phyloP scores from a whole-genome alignment of 2,888 invertebrate genomes.

The Drosophila paranaensis region DNA sequence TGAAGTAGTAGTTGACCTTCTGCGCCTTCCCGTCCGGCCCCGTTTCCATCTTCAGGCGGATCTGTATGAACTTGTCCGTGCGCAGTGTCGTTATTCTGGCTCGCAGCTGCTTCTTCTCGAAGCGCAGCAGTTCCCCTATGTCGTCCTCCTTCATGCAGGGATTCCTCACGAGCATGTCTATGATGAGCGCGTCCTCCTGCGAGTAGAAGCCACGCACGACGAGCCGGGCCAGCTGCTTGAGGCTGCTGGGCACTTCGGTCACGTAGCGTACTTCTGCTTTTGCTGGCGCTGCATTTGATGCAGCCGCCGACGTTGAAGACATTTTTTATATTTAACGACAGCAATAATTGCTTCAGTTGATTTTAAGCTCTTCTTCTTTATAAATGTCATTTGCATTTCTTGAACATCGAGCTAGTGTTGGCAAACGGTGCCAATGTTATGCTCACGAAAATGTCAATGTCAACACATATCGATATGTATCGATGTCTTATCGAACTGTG shows the following conservation, averaged over 20 bases:
- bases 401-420: conserved; percentile 13
- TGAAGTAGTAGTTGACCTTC: conserved; percentile 98
- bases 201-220: conserved; percentile 97
- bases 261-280: conserved; percentile 91
- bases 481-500: conserved; percentile 8
- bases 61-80: conserved; percentile 97
- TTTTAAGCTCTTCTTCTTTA: conserved; percentile 29
- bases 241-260: conserved; percentile 96
- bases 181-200: conserved; percentile 96
- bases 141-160: conserved; percentile 96
- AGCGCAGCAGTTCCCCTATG: conserved; percentile 94
- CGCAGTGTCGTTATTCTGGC: conserved; percentile 93
- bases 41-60: conserved; percentile 97
- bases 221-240: conserved; percentile 95
- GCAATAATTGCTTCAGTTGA: conserved; percentile 1
- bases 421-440: conserved; percentile 13
- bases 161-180: conserved; percentile 97
- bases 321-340: conserved; percentile 30
- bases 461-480: neutral
- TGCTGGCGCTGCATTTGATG: conserved; percentile 66
- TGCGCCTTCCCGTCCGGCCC: conserved; percentile 96
- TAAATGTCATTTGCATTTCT: conserved; percentile 2
- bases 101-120: conserved; percentile 96
- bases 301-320: conserved; percentile 71
- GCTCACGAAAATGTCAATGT: conserved; percentile 3